Conservation (phyloP, 2,113 vertebrate genomes). For the Pycnonotus jocosus region DNA sequence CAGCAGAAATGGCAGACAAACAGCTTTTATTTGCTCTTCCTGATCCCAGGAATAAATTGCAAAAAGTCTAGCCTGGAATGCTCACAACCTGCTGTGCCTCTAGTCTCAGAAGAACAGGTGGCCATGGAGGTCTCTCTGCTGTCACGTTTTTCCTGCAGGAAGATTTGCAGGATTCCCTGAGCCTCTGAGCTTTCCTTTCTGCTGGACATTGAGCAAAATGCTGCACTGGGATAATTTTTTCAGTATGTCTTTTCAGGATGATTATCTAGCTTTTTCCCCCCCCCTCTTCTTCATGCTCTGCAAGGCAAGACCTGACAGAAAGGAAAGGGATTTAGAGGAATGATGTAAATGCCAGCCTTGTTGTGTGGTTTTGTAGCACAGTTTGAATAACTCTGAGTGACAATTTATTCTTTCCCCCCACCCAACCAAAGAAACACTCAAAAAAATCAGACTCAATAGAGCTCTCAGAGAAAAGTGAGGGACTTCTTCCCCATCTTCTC, state of each 20-base stretch:
- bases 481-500: not conserved
- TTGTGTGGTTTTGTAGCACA: not conserved
- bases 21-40: not conserved
- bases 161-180: not conserved
- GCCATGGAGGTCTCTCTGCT: not conserved
- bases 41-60: not conserved
- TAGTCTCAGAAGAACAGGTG: not conserved
- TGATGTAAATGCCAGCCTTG: not conserved
- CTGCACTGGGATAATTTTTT: not conserved
- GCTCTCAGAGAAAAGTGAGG: not conserved
- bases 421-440: not conserved
- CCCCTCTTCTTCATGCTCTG: not conserved
- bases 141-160: accelerated
- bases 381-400: not conserved
- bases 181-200: not conserved
- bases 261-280: not conserved
- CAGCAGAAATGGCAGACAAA: not conserved
- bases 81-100: not conserved
- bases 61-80: not conserved
- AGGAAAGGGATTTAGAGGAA: not conserved
- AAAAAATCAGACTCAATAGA: not conserved
- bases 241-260: not conserved
- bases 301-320: not conserved
- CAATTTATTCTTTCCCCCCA: not conserved
- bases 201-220: not conserved